Evolutionary conservation across 2,888 invertebrate species (phyloP), one percentile per base, ranked within the genome.

Genomic region (Ectobius pallidus): DNA sequence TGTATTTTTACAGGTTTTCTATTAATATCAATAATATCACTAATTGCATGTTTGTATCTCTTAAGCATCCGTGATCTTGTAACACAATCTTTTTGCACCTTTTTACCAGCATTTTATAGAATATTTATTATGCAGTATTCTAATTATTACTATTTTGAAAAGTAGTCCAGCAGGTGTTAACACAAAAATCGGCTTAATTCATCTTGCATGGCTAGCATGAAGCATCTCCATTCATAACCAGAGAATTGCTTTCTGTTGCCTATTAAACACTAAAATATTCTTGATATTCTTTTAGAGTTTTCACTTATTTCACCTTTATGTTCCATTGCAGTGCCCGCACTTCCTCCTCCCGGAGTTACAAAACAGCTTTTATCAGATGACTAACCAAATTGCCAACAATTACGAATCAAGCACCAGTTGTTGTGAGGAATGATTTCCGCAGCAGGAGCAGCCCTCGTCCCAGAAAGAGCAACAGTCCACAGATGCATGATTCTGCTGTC

Each of bases 331-430:
- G 74, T 61, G 68, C 72, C 20, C 69, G 75, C 27, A 73, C 72
- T n/a, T 73, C 73, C n/a, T 72, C 71, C 34, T 69, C 75, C 14
- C 73, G 75, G 39, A 70, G 72, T 44, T 75, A 75, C 62, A 75
- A 75, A 62, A 72, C 73, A 42, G 72, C 75, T 18, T 69, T 75
- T 49, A 70, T 75, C 72, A 75, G 75, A 73, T 75, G 75, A 75
- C 75, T 75, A 75, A 71, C 71, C 69, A 74, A 72, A 72, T 62
- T 72, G 34, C 74, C 74, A 69, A 30, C 72, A 25, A 30, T 69
- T 49, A 27, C 72, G 42, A 72, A 71, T 46, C 70, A 71, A 63
- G 52, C 70, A 44, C 70, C 70, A 62, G 46, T 63, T 71, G 44
- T 71, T 71, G 63, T 63, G 63, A 71, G 49, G 69, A 70, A 55